Evolutionary conservation across 2,113 vertebrate species (phyloP), one percentile per base, ranked within the genome.

Genomic region (Tupaia tana): DNA sequence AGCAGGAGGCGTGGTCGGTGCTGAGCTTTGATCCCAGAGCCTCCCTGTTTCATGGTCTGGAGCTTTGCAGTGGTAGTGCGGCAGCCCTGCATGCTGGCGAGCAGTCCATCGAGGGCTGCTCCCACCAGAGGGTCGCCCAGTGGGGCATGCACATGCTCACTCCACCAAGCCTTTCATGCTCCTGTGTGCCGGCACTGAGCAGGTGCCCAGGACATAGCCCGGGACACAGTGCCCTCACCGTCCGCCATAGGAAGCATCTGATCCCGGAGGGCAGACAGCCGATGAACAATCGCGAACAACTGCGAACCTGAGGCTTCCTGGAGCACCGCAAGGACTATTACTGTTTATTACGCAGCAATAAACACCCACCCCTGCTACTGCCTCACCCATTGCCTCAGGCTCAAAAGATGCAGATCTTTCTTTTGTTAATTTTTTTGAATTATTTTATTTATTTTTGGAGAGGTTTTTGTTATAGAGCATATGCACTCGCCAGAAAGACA

Each of bases 211-310:
- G 70, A 16, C 3, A 2, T 9, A 64, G 34, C 34, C 31, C 29
- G 7, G 69, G 83, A 11, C 27, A 16, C 29, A 6, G 3, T 6
- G 1, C 27, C 27, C n/a, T 86, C 8, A 3, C 22, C 13, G 16
- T 2, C n/a, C 27, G 20, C 64, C 24, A 4, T 0, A 12, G 3
- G 29, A 43, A 43, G 14, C 18, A 2, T 0, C 7, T 8, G 4
- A 9, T 19, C 70, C 74, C 13, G 24, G 0, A 0, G 69, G 13
- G 9, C 1, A 9, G 64, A 43, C 63, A 9, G 9, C 0, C 43
- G 43, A 43, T 43, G 3, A 58, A 3, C 31, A 24, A 1, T 58
- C 4, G 4, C 0, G 3, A 58, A 3, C 31, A 24, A 1, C 64
- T 6, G 4, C 80, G 34, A 7, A 12, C 1, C 0, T 43, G 52